Conservation (phyloP, 2,797 vertebrate species). For the Oceanodroma leucorhoa region DNA sequence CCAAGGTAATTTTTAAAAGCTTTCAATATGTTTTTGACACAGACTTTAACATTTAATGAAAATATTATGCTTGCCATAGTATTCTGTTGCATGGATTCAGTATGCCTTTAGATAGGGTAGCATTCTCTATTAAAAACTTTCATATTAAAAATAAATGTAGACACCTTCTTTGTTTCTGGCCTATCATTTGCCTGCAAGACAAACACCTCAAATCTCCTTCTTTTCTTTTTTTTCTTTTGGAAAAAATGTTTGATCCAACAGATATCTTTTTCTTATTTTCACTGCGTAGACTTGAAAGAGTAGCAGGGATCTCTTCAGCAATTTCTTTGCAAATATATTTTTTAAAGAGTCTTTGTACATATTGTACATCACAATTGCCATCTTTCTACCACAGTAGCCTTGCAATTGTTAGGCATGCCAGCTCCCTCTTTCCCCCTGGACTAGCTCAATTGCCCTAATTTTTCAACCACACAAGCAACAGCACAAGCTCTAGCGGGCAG, state of each 20-base stretch:
- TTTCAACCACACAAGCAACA: background rate
- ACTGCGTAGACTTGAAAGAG: background rate
- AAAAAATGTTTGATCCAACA: background rate
- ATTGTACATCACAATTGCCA: too few species aligned
- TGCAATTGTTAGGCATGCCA: background rate
- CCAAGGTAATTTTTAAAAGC: background rate
- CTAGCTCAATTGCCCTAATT: background rate
- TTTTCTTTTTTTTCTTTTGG: background rate
- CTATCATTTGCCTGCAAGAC: background rate
- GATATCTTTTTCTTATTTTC: background rate
- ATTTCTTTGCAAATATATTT: background rate
- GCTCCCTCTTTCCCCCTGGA: background rate
- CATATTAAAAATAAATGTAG: background rate
- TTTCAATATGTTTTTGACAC: background rate
- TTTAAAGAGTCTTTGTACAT: background rate
- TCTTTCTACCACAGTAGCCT: rapidly evolving
- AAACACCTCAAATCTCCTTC: background rate
- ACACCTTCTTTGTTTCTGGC: background rate
- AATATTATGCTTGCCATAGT: background rate
- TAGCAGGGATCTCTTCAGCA: background rate
- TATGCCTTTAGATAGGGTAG: background rate
- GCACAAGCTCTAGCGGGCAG: background rate
- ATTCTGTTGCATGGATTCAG: background rate
- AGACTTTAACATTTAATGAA: background rate
- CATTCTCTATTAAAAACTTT: background rate